phyloP scores from a whole-genome alignment of 2,113 vertebrate species.

The Grammomys surdaster region DNA sequence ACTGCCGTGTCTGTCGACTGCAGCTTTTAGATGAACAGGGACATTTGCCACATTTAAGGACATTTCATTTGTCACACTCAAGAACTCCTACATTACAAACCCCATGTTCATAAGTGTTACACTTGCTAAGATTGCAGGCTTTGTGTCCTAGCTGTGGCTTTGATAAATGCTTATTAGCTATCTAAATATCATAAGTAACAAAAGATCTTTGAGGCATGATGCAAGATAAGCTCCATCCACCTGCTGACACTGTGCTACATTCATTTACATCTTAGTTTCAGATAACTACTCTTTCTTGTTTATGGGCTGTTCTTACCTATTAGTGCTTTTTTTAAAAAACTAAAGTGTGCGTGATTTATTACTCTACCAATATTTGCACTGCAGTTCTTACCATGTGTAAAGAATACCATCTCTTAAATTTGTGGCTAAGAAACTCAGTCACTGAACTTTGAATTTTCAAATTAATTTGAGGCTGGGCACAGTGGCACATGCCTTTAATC shows the following conservation, averaged over 20 bases:
- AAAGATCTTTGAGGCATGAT: neutral
- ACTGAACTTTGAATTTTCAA: conserved; percentile 13
- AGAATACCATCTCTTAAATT: neutral
- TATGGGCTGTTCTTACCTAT: conserved; percentile 40
- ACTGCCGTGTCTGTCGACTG: neutral
- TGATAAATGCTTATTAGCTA: neutral
- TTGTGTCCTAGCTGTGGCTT: neutral
- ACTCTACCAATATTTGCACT: neutral
- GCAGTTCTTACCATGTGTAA: neutral
- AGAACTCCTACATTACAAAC: conserved; percentile 2
- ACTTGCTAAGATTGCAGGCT: neutral
- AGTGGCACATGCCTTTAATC: neutral
- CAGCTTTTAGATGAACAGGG: neutral
- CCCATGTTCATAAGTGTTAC: neutral
- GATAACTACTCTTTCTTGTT: conserved; percentile 31
- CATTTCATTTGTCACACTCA: neutral
- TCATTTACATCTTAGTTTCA: neutral
- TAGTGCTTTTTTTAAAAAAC: neutral
- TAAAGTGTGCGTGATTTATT: neutral
- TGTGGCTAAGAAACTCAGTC: conserved; percentile 26
- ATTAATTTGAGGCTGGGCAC: neutral
- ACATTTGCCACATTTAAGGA: neutral
- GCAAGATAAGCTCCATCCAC: neutral
- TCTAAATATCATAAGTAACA: neutral
- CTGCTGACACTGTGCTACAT: neutral